Evolutionary conservation across 2,888 invertebrate genomes (phyloP).

Genomic region (Tinea semifulvella): DNA sequence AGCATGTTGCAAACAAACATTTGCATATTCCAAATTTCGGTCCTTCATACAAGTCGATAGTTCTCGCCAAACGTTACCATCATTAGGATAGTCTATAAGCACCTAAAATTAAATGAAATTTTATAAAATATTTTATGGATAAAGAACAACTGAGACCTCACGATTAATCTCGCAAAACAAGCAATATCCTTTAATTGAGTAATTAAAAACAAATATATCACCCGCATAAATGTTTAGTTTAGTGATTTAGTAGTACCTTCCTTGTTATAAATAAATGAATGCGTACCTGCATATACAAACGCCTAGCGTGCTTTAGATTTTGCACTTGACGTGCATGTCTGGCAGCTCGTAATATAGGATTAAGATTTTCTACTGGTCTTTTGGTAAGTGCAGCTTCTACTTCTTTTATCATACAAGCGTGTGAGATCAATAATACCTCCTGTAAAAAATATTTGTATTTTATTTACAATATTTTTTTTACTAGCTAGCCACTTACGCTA

Average conservation of each 20-base stretch:
- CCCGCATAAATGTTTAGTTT: no score
- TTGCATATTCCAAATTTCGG: constrained; percentile 39
- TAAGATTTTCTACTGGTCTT: constrained; percentile 18
- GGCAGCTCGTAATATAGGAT: constrained; percentile 36
- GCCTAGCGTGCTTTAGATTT: constrained; percentile 38
- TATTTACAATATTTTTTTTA: no score
- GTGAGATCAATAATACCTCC: constrained; percentile 51
- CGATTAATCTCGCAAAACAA: no score
- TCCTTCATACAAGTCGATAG: constrained; percentile 44
- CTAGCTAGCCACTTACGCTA: no score
- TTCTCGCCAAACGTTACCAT: constrained; percentile 44
- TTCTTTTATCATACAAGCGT: constrained; percentile 39
- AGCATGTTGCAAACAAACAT: constrained; percentile 41
- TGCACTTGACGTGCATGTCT: constrained; percentile 49
- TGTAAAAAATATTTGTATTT: constrained; percentile 22
- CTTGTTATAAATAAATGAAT: no score
- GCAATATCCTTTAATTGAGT: no score
- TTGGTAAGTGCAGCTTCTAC: constrained; percentile 30
- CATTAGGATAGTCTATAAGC: constrained; percentile 28
- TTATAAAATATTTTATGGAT: no score
- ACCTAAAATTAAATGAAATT: constrained; percentile 28
- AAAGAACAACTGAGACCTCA: no score
- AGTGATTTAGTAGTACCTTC: no score
- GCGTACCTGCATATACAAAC: constrained; percentile 41
- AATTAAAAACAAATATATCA: no score